Conservation (phyloP, 2,888 invertebrate species). For the Belgica antarctica region DNA sequence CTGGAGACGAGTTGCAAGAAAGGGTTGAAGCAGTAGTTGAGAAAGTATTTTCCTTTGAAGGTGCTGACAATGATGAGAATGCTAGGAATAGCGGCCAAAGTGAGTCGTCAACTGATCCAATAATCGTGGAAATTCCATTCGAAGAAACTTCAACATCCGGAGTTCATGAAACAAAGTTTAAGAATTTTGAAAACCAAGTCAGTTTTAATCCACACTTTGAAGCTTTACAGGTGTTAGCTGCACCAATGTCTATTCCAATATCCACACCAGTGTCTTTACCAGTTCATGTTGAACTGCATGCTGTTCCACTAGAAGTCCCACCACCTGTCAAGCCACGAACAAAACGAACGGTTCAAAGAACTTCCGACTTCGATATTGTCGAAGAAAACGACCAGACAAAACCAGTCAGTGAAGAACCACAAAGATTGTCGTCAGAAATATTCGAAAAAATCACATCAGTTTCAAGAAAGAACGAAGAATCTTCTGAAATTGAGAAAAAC, state of each 20-base stretch:
- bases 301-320: too few relatives aligned
- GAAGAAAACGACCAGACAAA: background rate
- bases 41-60: background rate
- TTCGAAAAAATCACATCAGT: background rate
- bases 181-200: too few relatives aligned
- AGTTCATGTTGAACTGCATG: too few relatives aligned
- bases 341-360: background rate
- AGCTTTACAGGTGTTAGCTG: too few relatives aligned
- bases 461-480: background rate
- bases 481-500: background rate
- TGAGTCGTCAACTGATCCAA: too few relatives aligned
- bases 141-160: too few relatives aligned
- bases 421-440: background rate
- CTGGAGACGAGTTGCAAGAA: background rate
- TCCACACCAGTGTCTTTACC: too few relatives aligned
- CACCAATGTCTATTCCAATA: too few relatives aligned
- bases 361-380: background rate
- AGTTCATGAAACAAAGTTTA: too few relatives aligned
- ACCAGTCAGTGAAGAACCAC: background rate
- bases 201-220: too few relatives aligned
- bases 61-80: background rate
- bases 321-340: background rate
- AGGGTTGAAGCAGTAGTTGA: background rate
- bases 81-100: too few relatives aligned
- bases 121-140: too few relatives aligned